These are phyloP conservation scores for Sarcophaga rosellei DNA, from an alignment of 2,888 invertebrate species.

Conservation along the genomic window DNA sequence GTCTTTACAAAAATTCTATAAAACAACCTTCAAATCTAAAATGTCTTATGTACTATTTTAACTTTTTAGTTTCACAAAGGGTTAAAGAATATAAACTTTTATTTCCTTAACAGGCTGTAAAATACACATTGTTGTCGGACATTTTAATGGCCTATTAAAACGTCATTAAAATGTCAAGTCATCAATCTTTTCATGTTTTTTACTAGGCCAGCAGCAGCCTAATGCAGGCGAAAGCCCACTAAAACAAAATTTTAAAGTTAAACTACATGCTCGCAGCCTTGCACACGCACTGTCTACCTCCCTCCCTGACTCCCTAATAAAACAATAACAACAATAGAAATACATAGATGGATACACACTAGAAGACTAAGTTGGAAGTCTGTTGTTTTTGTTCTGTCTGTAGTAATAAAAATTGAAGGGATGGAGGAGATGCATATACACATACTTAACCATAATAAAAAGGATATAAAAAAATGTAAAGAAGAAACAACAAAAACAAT, in stretches of 20 bases:
- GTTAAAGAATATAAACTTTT: conserved; percentile 14
- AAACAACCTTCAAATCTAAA: too few relatives aligned
- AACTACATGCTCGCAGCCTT: neutral
- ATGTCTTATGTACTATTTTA: neutral
- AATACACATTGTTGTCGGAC: conserved; percentile 32
- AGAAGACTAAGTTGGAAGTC: neutral
- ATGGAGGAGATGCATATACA: neutral
- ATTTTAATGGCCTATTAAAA: conserved; percentile 73
- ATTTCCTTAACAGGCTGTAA: neutral
- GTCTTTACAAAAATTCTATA: too few relatives aligned
- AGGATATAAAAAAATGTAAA: neutral
- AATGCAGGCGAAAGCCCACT: conserved; percentile 34
- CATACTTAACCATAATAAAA: too few relatives aligned
- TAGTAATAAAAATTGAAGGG: neutral
- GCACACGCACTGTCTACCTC: too few relatives aligned
- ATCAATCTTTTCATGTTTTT: conserved; percentile 81
- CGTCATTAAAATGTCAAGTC: conserved; percentile 81
- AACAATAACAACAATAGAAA: neutral
- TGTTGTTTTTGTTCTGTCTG: neutral
- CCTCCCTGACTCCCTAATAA: neutral
- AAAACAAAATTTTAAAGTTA: neutral
- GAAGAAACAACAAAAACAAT: neutral
- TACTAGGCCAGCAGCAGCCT: conserved; percentile 78
- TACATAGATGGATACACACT: neutral
- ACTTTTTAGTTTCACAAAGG: neutral